phyloP scores from a whole-genome alignment of 2,888 invertebrate species.

The Criorhina ranunculi region DNA sequence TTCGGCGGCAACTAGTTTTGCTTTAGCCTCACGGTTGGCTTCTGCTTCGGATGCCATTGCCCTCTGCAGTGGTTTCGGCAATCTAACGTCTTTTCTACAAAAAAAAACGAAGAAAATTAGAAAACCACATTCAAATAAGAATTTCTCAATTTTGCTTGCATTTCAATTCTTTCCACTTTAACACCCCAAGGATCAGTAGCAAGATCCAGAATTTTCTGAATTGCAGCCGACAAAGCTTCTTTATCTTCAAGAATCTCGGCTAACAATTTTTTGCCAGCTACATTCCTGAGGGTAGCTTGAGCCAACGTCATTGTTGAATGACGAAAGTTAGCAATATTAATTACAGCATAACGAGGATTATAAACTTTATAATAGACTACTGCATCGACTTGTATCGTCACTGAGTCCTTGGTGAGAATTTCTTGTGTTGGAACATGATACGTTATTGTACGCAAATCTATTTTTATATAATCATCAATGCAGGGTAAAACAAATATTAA shows the following conservation, averaged over 20 bases:
- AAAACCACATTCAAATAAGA: no score
- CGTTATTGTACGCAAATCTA: conserved; percentile 87
- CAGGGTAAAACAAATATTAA: conserved; percentile 88
- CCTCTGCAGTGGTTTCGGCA: conserved; percentile 87
- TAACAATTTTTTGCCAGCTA: conserved; percentile 94
- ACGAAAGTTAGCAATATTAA: conserved; percentile 86
- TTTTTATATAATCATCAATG: conserved; percentile 86
- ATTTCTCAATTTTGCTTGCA: no score
- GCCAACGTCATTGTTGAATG: conserved; percentile 91
- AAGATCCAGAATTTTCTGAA: conserved; percentile 92
- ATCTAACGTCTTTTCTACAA: conserved; percentile 85
- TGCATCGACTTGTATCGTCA: conserved; percentile 96
- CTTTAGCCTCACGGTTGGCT: conserved; percentile 88
- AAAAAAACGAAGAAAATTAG: not conserved
- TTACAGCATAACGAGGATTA: conserved; percentile 89
- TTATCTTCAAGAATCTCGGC: conserved; percentile 96
- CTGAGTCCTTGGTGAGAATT: conserved; percentile 93
- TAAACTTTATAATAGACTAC: conserved; percentile 92
- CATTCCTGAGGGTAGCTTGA: conserved; percentile 93
- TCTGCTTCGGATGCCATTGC: conserved; percentile 90
- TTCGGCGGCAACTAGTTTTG: conserved; percentile 89
- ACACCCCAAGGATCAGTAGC: conserved; percentile 96
- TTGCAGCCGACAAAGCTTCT: conserved; percentile 93
- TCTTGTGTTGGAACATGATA: conserved; percentile 88
- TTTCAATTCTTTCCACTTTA: conserved; percentile 97